Evolutionary conservation across 2,113 vertebrate species (phyloP).

Genomic region (Etia nguti): DNA sequence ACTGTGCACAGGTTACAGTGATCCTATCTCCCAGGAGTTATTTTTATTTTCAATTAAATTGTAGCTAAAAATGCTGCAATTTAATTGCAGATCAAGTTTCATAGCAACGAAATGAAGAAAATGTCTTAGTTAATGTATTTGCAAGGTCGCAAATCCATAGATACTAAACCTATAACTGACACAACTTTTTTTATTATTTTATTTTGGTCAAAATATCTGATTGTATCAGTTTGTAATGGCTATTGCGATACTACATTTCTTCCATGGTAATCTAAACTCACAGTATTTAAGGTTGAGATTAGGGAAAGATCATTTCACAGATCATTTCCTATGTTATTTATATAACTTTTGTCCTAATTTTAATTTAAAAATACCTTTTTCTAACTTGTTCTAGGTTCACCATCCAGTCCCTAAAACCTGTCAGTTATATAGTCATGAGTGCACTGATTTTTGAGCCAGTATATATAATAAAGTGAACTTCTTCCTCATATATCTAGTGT

Average conservation of each 20-base stretch:
- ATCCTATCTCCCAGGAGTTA: not conserved
- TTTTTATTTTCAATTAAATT: not conserved
- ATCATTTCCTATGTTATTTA: not conserved
- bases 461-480: not conserved
- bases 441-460: not conserved
- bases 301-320: not conserved
- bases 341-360: not conserved
- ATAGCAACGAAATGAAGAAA: not conserved
- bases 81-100: not conserved
- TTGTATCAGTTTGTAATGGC: not conserved
- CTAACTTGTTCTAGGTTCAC: not conserved
- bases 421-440: not conserved
- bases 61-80: not conserved
- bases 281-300: not conserved
- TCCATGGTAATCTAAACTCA: not conserved
- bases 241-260: not conserved
- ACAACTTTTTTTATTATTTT: not conserved
- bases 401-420: not conserved
- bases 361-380: not conserved
- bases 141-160: rapidly evolving
- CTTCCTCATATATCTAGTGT: not conserved
- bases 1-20: not conserved
- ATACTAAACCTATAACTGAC: rapidly evolving
- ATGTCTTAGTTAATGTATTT: not conserved
- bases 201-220: not conserved